Evolutionary conservation across 2,888 invertebrate genomes (phyloP), one percentile per base, ranked within the genome.

Genomic region (Teleiodes luculella): DNA sequence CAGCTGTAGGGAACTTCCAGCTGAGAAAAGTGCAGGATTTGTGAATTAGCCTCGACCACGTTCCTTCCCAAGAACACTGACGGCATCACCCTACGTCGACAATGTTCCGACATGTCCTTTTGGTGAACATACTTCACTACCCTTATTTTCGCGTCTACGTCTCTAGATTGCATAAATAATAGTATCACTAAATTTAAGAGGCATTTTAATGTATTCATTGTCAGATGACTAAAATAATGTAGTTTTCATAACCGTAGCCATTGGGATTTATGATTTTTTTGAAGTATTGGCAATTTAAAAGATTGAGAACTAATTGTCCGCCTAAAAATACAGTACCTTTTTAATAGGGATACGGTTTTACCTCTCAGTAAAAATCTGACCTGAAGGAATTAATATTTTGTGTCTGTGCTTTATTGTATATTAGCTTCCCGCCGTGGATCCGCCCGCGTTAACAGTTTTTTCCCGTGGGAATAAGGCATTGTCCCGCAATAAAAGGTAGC

Each of bases 41-140:
- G 66, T 1, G 86, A 72, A 52, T 78, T 77, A 0, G 85, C 80
- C 6, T 77, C 80, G 10, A 76, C 61, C 1, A 83, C 79, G 52
- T 78, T 72, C 35, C 74, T 66, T 1, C 86, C 84, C 1, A 88
- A 68, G 59, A 88, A 86, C 50, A 88, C 75, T 0, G 88, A 87
- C 0, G 87, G 84, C 24, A 82, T 62, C 28, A 78, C 85, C 1
- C 78, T 74, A 6, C 86, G 74, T 1, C 76, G 72, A 59, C 88
- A 89, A 52, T 80, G 68, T 62, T 87, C 88, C 0, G 88, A 87
- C 55, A 86, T 61, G 49, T 88, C 86, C 52, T 74, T 81, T 60
- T 80, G 78, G 49, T 81, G 74, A 1, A 76, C 70, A 18, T 78
- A 72, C 57, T 75, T 77, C 0, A 18, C 18, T 2, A n/a, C 43